Evolutionary conservation across 2,797 vertebrate species (phyloP).

Genomic region (Setipinna tenuifilis): DNA sequence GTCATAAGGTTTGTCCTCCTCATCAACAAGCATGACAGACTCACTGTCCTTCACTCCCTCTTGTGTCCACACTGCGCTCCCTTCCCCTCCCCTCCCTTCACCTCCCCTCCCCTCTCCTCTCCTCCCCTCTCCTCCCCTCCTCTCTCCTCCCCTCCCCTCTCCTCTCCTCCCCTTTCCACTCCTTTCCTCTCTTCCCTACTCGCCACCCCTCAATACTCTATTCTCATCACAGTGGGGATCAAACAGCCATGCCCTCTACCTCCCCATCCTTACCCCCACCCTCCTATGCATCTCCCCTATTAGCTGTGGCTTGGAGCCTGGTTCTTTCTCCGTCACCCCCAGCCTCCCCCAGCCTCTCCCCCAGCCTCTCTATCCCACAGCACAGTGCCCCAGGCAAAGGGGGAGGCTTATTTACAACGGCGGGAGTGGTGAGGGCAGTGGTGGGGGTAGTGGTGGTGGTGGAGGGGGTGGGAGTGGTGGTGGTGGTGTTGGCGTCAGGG

Average conservation of each 20-base stretch:
- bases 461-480: not conserved
- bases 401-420: not conserved
- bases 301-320: no score
- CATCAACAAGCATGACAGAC: not conserved
- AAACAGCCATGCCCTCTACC: not conserved
- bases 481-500: not conserved
- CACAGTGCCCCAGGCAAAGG: not conserved
- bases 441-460: not conserved
- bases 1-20: constrained; percentile 8
- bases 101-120: not conserved
- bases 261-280: not conserved
- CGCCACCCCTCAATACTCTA: not conserved
- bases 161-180: not conserved
- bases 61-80: no score
- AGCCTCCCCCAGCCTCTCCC: not conserved
- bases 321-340: not conserved
- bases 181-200: not conserved
- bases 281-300: not conserved
- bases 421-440: not conserved
- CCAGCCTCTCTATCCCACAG: not conserved
- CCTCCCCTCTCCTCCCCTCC: not conserved
- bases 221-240: not conserved
- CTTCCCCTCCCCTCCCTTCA: not conserved
- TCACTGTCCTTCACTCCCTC: no score
- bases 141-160: not conserved